These are phyloP conservation scores for Oreochromis tanganicae DNA, from an alignment of 2,113 vertebrate genomes.

Conservation along the genomic window DNA sequence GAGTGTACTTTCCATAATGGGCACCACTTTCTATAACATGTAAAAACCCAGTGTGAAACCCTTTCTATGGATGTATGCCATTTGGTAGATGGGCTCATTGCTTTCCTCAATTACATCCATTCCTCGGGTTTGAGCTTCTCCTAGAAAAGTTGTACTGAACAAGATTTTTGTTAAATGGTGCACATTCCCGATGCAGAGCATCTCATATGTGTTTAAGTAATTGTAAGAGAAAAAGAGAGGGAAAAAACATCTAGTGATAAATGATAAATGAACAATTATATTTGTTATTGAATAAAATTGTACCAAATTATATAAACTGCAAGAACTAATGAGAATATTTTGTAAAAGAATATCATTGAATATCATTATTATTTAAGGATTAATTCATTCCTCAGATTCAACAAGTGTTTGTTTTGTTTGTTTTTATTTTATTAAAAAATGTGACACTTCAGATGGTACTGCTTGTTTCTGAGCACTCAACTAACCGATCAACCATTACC, in stretches of 20 bases:
- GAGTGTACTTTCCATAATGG: not conserved
- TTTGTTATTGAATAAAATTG: not conserved
- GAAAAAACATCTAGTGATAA: not conserved
- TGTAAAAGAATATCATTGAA: not conserved
- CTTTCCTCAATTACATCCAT: not conserved
- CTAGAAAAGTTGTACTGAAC: not conserved
- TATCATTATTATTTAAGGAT: not conserved
- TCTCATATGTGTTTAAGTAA: not conserved
- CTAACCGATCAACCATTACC: not conserved
- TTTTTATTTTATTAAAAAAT: not conserved
- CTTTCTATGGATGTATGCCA: not conserved
- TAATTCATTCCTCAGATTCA: not conserved
- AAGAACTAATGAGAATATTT: not conserved
- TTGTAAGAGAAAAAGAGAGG: not conserved
- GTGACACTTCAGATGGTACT: not conserved
- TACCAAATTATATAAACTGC: not conserved
- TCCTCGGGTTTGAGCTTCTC: not conserved
- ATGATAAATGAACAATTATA: not conserved
- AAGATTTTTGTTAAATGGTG: not conserved
- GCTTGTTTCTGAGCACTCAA: not conserved
- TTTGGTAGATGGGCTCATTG: not conserved
- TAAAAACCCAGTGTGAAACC: not conserved
- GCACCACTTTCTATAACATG: not conserved
- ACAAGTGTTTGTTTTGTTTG: not conserved
- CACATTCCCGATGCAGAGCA: not conserved